Base-by-base conservation (phyloP, 2,888 invertebrate genomes). In the Cerceris ruficornis region DNA sequence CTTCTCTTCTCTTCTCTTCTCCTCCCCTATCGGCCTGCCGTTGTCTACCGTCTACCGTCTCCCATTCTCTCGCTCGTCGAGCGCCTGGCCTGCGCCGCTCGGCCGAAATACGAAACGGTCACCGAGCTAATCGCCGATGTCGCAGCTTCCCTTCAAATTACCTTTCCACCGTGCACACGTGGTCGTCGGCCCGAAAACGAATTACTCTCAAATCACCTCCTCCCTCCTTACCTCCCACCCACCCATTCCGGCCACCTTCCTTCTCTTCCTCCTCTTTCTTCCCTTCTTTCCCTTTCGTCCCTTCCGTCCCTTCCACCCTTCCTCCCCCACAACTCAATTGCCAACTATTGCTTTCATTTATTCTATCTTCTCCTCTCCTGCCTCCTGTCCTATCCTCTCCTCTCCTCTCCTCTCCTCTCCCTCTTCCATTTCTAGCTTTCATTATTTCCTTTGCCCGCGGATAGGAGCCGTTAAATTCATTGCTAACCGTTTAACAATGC, bases 1-100 rank as follows among this genome's bases (percentile, higher is more conserved):
- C 28, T 28, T 28, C 81, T 83, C 83, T 75, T 80, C 84, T 77
- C 76, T 62, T 76, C 76, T 75, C 69, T 71, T 69, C 81, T 75
- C 70, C 81, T 84, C 83, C 80, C 77, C 80, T 77, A 69, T 80
- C 42, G 17, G 76, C 70, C 70, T 71, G 57, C n/a, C 50, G 41
- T 9, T 68, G 4, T 28, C 28, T 28, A 28, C 28, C 28, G 28
- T 28, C 4, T 4, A 55, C 17, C 2, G 55, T 55, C 52, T 61
- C 41, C 46, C 15, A 42, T 49, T 74, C 65, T 43, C 62, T 50
- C 65, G 59, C 52, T 65, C 60, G 11, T 41, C 66, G 67, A 72
- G 65, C 59, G 57, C 58, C 42, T 68, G 62, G 59, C 54, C 49
- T 17, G 42, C 66, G 43, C 42, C 28, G 11, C 64, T 49, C 58